These are phyloP conservation scores for Drosophila pachea DNA, from an alignment of 1,140 invertebrate species.

Conservation along the genomic window DNA sequence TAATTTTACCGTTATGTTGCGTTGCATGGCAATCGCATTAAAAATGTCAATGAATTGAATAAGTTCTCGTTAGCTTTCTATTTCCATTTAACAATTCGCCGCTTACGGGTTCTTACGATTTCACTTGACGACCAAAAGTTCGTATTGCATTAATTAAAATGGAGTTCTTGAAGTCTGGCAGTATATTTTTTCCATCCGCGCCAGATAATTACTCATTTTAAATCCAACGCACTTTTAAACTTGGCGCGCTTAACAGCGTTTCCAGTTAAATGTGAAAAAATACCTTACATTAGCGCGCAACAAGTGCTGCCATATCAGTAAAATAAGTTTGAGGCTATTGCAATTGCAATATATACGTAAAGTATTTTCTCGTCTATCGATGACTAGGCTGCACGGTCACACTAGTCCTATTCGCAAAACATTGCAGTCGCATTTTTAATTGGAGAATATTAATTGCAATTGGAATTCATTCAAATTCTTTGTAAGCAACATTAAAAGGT, in stretches of 20 bases:
- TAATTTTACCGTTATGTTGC: constrained; percentile 31
- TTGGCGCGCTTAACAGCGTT: constrained; percentile 2
- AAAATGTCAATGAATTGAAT: constrained; percentile 35
- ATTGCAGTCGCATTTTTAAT: constrained; percentile 60
- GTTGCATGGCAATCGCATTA: constrained; percentile 49
- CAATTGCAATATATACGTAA: background rate
- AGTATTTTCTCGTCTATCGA: constrained; percentile 8
- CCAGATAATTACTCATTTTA: background rate
- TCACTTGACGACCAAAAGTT: constrained; percentile 41
- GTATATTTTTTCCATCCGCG: background rate
- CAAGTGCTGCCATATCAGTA: background rate
- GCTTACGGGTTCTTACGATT: constrained; percentile 49
- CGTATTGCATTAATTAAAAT: constrained; percentile 41
- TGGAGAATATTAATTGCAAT: constrained; percentile 46
- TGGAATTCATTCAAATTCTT: constrained; percentile 16
- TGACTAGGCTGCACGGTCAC: constrained; percentile 18
- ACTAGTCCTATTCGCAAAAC: constrained; percentile 53
- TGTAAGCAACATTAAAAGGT: constrained; percentile 43
- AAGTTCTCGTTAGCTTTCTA: constrained; percentile 59
- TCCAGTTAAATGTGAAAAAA: background rate
- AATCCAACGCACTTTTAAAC: background rate
- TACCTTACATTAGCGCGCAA: background rate
- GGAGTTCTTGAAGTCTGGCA: background rate
- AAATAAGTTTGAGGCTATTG: background rate
- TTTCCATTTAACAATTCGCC: constrained; percentile 34